Conservation (phyloP, 2,113 vertebrate species). For the Coregonus clupeaformis region DNA sequence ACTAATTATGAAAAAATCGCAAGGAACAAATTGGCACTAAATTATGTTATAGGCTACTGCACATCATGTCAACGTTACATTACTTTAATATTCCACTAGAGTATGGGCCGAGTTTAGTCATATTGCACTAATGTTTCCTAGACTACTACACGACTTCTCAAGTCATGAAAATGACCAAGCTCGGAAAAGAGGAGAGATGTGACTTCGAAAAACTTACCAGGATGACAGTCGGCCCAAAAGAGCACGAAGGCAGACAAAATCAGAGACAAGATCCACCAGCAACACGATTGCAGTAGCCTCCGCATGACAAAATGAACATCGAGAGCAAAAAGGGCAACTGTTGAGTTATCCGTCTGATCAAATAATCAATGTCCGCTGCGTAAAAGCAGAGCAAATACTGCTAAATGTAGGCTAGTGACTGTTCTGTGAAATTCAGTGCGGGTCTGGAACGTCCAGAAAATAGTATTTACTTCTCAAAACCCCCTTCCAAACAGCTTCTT, state of each 20-base stretch:
- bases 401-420: slow-evolving; percentile 18
- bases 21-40: too few relatives aligned
- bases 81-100: too few relatives aligned
- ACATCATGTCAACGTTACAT: too few relatives aligned
- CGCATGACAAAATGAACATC: slow-evolving; percentile 91
- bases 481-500: slow-evolving; percentile 35
- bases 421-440: slow-evolving; percentile 32
- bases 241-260: slow-evolving; percentile 81
- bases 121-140: too few relatives aligned
- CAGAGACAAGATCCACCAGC: slow-evolving; percentile 89
- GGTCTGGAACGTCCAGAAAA: slow-evolving; percentile 48
- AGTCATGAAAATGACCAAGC: not conserved
- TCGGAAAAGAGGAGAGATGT: not conserved
- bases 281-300: slow-evolving; percentile 90
- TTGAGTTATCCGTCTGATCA: slow-evolving; percentile 69
- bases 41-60: too few relatives aligned
- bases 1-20: too few relatives aligned
- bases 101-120: too few relatives aligned
- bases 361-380: slow-evolving; percentile 47
- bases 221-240: slow-evolving; percentile 86
- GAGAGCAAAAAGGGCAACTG: slow-evolving; percentile 79
- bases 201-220: slow-evolving; percentile 82
- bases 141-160: not conserved
- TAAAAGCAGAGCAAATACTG: slow-evolving; percentile 38
- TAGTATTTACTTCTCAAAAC: slow-evolving; percentile 44